Percentiles rank a stretch among this genome's conserved stretches.
phyloP scores from a whole-genome alignment of 1,140 invertebrate genomes.

The Drosophila pallidifrons region DNA sequence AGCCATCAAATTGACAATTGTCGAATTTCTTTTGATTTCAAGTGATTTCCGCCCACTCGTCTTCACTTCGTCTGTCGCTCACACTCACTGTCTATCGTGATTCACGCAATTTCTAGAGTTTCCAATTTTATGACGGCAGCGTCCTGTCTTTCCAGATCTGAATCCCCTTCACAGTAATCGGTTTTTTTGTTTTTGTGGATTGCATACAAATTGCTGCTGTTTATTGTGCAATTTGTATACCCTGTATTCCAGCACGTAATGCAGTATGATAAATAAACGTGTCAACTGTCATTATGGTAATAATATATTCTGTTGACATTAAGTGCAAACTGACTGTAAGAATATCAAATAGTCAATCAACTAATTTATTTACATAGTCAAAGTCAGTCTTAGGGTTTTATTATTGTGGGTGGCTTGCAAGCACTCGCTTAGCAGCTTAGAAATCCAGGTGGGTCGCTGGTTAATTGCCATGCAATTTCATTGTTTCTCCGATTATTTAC shows the following conservation, averaged over 20 bases:
- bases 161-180: constrained; percentile 15
- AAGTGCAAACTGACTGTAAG: neutral
- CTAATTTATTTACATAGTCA: constrained; percentile 1
- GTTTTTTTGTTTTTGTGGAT: constrained; percentile 7
- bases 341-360: constrained; percentile 9
- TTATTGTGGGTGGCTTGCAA: constrained; percentile 11
- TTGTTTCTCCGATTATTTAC: constrained; percentile 28
- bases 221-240: constrained; percentile 22
- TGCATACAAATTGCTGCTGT: constrained; percentile 49
- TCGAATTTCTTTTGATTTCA: constrained; percentile 1
- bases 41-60: constrained; percentile 7
- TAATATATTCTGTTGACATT: neutral
- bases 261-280: neutral
- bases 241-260: neutral
- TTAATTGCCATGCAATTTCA: constrained; percentile 45
- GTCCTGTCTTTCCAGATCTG: neutral
- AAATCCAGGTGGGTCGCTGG: constrained; percentile 13
- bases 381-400: constrained; percentile 9
- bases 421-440: constrained; percentile 15
- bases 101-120: constrained; percentile 47
- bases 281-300: too few species aligned
- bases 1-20: neutral
- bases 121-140: constrained; percentile 40
- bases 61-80: constrained; percentile 9
- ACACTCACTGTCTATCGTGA: constrained; percentile 30